Evolutionary conservation across 2,113 vertebrate species (phyloP), one percentile per base, ranked within the genome.

Genomic region (Arizona elegans): DNA sequence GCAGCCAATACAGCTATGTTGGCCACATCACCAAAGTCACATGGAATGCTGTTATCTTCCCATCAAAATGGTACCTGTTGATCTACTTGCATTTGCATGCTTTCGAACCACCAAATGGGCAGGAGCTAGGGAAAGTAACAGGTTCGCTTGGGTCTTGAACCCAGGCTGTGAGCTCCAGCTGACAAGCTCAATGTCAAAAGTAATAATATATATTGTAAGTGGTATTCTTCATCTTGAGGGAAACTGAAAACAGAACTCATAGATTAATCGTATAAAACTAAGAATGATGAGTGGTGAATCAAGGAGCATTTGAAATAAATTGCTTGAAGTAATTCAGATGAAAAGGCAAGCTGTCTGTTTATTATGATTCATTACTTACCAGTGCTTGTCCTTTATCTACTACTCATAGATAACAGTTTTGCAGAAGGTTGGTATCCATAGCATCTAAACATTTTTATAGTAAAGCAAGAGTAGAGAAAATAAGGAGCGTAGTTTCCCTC

Each of bases 401-500:
- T 55, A 59, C 52, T 91, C 93, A 65, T 52, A 90, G 29, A 38
- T 94, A 8, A 85, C 55, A 2, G 29, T 50, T 53, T 90, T 94
- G 10, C 90, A 86, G 93, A 87, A 86, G 43, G 17, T 93, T 92
- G 95, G 93, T 5, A 3, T 38, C 15, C 54, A 26, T 81, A 8
- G 95, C 10, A 88, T 17, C 13, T 87, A 53, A 88, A 54, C 29
- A 9, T n/a, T 53, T 33, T 54, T 88, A 50, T 52, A 29, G 86
- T 52, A 50, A 52, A 50, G 50, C 50, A 53, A 26, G 23, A 52
- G 50, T 26, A 52, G 52, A 54, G 52, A 54, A n/a, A 54, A 81
- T 7, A 21, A 81, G 33, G 33, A 81, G 33, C 17, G 21, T 81
- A 3, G 62, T 96, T 94, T 92, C 94, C 13, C 94, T 53, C 94